Conservation (phyloP, 30 jellyfish, hydroid and myxozoan genomes). For the Cassiopea xamachana region DNA sequence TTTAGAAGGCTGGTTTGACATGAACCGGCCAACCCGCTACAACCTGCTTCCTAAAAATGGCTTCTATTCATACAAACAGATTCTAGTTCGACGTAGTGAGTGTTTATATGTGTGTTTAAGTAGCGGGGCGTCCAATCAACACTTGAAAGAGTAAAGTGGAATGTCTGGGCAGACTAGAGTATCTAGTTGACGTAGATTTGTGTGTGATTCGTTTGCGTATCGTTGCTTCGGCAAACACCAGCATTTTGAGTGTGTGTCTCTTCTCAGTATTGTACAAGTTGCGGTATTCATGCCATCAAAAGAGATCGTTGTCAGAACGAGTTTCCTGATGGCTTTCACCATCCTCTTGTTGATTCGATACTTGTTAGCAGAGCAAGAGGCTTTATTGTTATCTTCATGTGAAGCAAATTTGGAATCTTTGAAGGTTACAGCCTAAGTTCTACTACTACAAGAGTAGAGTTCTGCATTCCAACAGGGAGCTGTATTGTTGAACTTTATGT, state of each 20-base stretch:
- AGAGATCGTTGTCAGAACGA: not conserved
- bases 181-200: not conserved
- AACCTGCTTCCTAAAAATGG: slow-evolving; percentile 60
- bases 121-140: not conserved
- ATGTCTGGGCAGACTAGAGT: not conserved
- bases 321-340: not conserved
- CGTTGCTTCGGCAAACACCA: not conserved
- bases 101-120: not conserved
- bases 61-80: slow-evolving; percentile 54
- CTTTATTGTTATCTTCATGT: too few species aligned
- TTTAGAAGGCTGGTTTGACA: not conserved
- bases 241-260: too few species aligned
- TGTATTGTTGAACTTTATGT: too few species aligned
- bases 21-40: slow-evolving; percentile 67
- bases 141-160: not conserved
- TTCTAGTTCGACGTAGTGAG: not conserved
- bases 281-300: not conserved
- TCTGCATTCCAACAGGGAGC: too few species aligned
- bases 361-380: too few species aligned
- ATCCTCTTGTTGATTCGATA: not conserved
- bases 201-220: not conserved
- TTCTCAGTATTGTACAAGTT: not conserved
- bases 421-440: too few species aligned
- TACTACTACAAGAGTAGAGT: too few species aligned
- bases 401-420: too few species aligned